These are phyloP conservation scores for Otis tarda DNA, from an alignment of 2,113 vertebrate species.

Conservation along the genomic window DNA sequence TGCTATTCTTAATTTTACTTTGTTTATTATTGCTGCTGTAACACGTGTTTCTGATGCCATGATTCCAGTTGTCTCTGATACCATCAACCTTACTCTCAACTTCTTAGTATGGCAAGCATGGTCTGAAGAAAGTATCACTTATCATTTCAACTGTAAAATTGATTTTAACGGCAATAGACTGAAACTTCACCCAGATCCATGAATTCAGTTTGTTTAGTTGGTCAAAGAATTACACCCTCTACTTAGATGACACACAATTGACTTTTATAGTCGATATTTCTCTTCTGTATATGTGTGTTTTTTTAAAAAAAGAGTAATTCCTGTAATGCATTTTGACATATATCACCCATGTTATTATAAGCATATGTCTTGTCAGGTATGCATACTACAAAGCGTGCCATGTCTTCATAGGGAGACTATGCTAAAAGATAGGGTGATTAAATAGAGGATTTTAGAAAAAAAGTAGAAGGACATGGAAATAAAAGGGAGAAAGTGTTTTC, in stretches of 20 bases:
- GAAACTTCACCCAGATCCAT: neutral
- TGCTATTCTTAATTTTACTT: slow-evolving; percentile 20
- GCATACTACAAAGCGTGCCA: neutral
- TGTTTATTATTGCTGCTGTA: neutral
- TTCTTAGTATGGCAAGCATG: neutral
- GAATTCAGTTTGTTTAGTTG: neutral
- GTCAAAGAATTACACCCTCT: neutral
- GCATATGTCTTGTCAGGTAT: neutral
- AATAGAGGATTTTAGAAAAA: neutral
- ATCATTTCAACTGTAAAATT: neutral
- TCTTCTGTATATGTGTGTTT: neutral
- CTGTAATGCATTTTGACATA: neutral
- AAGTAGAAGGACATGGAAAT: neutral
- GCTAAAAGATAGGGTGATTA: neutral
- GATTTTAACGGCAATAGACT: neutral
- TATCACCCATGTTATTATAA: neutral
- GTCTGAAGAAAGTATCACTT: neutral
- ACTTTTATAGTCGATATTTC: neutral
- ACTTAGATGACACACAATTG: neutral
- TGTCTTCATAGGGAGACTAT: neutral
- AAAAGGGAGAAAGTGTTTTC: neutral
- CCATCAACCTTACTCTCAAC: neutral
- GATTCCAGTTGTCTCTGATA: neutral
- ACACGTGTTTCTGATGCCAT: neutral
- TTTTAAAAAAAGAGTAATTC: neutral